Conservation (phyloP, 2,113 vertebrate species). For the Poeciliopsis occidentalis region DNA sequence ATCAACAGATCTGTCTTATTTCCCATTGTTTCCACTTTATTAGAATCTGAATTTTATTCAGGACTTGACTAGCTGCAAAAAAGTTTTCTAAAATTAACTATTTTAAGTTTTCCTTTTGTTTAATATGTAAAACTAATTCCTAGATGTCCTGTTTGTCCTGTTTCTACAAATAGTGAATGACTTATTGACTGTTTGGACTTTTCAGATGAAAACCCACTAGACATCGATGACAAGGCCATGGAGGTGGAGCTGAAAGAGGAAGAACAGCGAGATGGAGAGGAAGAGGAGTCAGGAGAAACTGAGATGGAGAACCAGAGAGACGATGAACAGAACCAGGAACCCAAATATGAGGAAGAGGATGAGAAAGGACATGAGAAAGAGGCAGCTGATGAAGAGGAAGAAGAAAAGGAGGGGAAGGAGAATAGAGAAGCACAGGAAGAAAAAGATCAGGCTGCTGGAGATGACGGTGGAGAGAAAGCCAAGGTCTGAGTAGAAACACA, state of each 20-base stretch:
- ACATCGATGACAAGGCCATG: slow-evolving; percentile 84
- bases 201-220: slow-evolving; percentile 86
- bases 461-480: slow-evolving; percentile 81
- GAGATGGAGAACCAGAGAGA: slow-evolving; percentile 50
- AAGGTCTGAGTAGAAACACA: slow-evolving; percentile 78
- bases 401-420: slow-evolving; percentile 68
- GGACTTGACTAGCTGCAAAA: neutral
- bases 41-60: no score
- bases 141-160: no score
- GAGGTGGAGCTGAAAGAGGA: slow-evolving; percentile 78
- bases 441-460: slow-evolving; percentile 64
- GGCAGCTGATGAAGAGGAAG: slow-evolving; percentile 57
- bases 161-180: neutral
- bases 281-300: slow-evolving; percentile 41
- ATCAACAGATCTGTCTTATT: no score
- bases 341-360: slow-evolving; percentile 65
- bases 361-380: slow-evolving; percentile 58
- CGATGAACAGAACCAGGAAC: slow-evolving; percentile 69
- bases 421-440: slow-evolving; percentile 65
- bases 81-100: no score
- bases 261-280: slow-evolving; percentile 65
- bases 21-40: neutral
- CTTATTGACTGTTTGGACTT: neutral
- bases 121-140: no score
- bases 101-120: no score